Evolutionary conservation across 2,113 vertebrate genomes (phyloP), one percentile per base, ranked within the genome.

Genomic region (Pungitius pungitius): DNA sequence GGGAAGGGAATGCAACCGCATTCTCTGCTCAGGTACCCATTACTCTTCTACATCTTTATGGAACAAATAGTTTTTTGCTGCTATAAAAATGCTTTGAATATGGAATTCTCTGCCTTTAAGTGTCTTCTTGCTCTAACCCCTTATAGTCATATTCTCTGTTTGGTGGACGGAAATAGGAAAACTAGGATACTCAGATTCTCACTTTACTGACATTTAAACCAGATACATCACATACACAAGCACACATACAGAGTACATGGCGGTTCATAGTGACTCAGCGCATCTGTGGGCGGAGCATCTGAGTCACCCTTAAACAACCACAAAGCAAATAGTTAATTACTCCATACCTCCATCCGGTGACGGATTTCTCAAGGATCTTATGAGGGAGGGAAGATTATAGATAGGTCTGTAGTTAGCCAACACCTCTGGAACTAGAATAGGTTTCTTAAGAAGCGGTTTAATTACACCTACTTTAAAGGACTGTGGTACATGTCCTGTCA

Each of bases 171-270:
- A 42, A 40, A 67, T 54, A 76, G 51, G 81, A 80, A 66, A 82
- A n/a, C n/a, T n/a, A n/a, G n/a, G 73, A 75, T 62, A 82, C 75
- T 81, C 83, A 85, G 70, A 85, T 86, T 90, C 89, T 90, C 85
- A 90, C 87, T 85, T 89, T 83, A 75, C 84, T 90, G 89, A 90
- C 89, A 90, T 90, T 90, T 90, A 89, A 89, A 90, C 86, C 87
- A 87, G 89, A 84, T 90, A 86, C 89, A 89, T 80, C 75, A 82
- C 85, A 83, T 82, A 83, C 59, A 69, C 65, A 75, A 65, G 69
- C 61, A 79, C 30, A 20, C 63, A 67, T 56, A 74, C 35, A 35
- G 42, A 58, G 75, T 76, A 73, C 85, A 86, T 85, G 78, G 75
- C 37, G 52, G 85, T 86, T 83, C n/a, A n/a, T 75, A 85, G 68